phyloP scores from a whole-genome alignment of 2,113 vertebrate genomes.

The Scartelaos histophorus region DNA sequence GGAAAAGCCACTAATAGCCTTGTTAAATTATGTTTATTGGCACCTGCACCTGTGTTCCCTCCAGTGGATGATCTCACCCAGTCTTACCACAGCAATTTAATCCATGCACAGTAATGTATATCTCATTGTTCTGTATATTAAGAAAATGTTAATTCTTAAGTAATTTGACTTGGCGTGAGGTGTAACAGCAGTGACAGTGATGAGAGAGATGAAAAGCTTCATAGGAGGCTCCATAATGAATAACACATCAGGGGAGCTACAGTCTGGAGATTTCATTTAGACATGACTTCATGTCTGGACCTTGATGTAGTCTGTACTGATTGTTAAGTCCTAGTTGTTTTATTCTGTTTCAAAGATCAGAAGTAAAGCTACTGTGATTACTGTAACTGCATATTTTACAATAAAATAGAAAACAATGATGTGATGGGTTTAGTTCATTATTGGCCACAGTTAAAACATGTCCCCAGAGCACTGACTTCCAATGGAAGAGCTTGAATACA shows the following conservation, averaged over 20 bases:
- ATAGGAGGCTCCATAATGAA: slow-evolving; percentile 50
- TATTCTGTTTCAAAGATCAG: background rate
- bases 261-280: slow-evolving; percentile 30
- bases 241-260: slow-evolving; percentile 57
- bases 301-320: background rate
- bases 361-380: background rate
- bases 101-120: background rate
- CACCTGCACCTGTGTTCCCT: slow-evolving; percentile 46
- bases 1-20: slow-evolving; percentile 42
- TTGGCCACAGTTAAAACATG: slow-evolving; percentile 28
- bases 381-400: background rate
- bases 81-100: background rate
- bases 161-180: slow-evolving; percentile 19
- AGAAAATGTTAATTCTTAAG: slow-evolving; percentile 9
- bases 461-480: slow-evolving; percentile 17
- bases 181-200: slow-evolving; percentile 36
- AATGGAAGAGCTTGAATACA: slow-evolving; percentile 1
- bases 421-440: slow-evolving; percentile 9
- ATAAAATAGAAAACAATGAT: background rate
- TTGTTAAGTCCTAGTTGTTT: background rate
- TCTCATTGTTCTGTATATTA: slow-evolving; percentile 9
- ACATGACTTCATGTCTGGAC: slow-evolving; percentile 30
- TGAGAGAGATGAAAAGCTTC: slow-evolving; percentile 48
- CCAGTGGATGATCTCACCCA: background rate
- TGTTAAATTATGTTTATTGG: slow-evolving; percentile 40